These are phyloP conservation scores for Nyleta sp. DNA, from an alignment of 2,888 invertebrate genomes.

Conservation along the genomic window DNA sequence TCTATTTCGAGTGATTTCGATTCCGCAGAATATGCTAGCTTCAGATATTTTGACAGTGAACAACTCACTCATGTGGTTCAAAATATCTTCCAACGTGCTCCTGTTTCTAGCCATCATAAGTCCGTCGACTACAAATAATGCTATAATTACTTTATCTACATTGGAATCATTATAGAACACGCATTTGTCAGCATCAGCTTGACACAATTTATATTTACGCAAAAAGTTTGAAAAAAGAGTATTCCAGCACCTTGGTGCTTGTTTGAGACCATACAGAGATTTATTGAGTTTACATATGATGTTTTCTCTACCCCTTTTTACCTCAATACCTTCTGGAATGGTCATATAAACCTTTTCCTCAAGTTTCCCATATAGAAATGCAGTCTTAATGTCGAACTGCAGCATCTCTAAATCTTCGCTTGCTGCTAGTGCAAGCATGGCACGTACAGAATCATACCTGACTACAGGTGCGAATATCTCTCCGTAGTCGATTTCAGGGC, in stretches of 20 bases:
- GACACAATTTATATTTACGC: neutral
- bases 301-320: neutral
- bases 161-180: neutral
- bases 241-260: neutral
- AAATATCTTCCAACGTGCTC: neutral
- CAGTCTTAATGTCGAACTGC: neutral
- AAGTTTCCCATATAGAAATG: neutral
- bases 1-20: too few relatives aligned
- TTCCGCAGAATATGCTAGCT: too few relatives aligned
- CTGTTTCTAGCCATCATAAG: neutral
- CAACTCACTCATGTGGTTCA: too few relatives aligned
- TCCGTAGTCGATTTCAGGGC: conserved; percentile 1
- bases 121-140: conserved; percentile 9
- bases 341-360: neutral
- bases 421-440: neutral
- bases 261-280: conserved; percentile 7
- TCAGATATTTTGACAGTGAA: too few relatives aligned
- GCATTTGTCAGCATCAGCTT: neutral
- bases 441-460: conserved; percentile 6
- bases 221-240: neutral
- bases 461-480: conserved; percentile 22
- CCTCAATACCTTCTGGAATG: neutral
- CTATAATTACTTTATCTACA: neutral
- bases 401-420: neutral
- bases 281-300: neutral